These are phyloP conservation scores for Melanaphis sacchari DNA, from an alignment of 1,140 invertebrate genomes.

Conservation along the genomic window DNA sequence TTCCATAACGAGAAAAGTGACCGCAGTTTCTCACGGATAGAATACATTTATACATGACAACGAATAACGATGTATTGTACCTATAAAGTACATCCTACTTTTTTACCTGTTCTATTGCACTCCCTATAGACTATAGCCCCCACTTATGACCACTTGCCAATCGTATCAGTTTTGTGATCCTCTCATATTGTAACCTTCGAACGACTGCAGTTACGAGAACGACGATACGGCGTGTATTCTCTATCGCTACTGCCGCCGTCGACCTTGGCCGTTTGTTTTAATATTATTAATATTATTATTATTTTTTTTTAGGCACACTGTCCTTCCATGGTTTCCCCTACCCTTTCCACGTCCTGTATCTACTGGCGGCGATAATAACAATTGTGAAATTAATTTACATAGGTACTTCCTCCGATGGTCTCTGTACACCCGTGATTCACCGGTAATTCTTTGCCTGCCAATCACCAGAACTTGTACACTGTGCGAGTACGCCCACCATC, in stretches of 20 bases:
- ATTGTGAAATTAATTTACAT: slow-evolving; percentile 48
- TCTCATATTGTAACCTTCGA: slow-evolving; percentile 27
- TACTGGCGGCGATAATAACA: not conserved
- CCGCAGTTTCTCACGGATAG: slow-evolving; percentile 27
- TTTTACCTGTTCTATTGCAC: slow-evolving; percentile 15
- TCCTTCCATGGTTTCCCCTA: not conserved
- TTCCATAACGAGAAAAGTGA: slow-evolving; percentile 27
- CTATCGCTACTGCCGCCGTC: not conserved
- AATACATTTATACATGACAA: slow-evolving; percentile 10
- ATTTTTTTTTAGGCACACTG: slow-evolving; percentile 15
- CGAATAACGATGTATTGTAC: slow-evolving; percentile 33
- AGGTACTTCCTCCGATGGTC: slow-evolving; percentile 5
- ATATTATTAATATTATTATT: slow-evolving; percentile 22
- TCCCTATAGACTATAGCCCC: not conserved
- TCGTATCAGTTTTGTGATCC: slow-evolving; percentile 40
- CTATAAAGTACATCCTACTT: not conserved
- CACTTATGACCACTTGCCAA: slow-evolving; percentile 14
- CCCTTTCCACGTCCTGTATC: not conserved
- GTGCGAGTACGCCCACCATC: not conserved
- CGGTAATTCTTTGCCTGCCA: not conserved
- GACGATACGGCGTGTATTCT: not conserved
- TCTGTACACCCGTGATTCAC: not conserved
- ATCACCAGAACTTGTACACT: not conserved
- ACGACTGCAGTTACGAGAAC: not conserved
- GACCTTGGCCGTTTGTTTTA: slow-evolving; percentile 38